phyloP scores from a whole-genome alignment of 2,113 vertebrate genomes.

The Trachemys scripta region DNA sequence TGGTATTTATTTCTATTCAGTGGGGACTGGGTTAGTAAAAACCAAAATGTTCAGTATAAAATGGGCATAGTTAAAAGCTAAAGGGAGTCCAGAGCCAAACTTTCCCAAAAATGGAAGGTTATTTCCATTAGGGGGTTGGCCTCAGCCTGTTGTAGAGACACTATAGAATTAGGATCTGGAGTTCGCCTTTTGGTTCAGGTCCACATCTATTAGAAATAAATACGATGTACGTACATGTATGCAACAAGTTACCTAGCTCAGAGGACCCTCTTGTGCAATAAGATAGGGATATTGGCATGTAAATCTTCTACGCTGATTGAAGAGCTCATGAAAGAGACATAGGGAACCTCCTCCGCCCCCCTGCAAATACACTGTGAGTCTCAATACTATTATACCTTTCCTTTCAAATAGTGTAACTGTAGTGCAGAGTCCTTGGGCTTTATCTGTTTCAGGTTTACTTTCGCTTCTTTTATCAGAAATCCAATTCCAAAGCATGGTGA shows the following conservation, averaged over 20 bases:
- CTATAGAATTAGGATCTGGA: background rate
- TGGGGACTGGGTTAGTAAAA: background rate
- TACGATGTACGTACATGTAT: rapidly evolving
- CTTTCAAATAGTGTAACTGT: background rate
- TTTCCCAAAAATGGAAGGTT: background rate
- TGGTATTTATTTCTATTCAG: background rate
- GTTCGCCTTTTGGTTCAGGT: background rate
- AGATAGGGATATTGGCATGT: background rate
- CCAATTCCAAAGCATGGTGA: background rate
- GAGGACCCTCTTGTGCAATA: background rate
- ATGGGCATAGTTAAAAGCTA: rapidly evolving
- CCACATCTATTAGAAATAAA: rapidly evolving
- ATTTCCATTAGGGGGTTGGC: background rate
- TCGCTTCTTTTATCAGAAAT: background rate
- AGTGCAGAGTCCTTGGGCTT: background rate
- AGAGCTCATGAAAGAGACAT: background rate
- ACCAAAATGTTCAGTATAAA: background rate
- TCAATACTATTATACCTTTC: background rate
- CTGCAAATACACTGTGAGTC: rapidly evolving
- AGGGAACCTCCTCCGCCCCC: too few species aligned
- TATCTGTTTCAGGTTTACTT: background rate
- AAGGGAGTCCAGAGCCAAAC: rapidly evolving
- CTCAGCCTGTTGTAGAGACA: background rate
- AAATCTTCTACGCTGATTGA: background rate
- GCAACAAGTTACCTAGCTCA: background rate